Percentiles rank a stretch among this genome's conserved stretches.
These are phyloP conservation scores for Hemitrygon akajei DNA, from an alignment of 2,797 vertebrate species.

Conservation along the genomic window DNA sequence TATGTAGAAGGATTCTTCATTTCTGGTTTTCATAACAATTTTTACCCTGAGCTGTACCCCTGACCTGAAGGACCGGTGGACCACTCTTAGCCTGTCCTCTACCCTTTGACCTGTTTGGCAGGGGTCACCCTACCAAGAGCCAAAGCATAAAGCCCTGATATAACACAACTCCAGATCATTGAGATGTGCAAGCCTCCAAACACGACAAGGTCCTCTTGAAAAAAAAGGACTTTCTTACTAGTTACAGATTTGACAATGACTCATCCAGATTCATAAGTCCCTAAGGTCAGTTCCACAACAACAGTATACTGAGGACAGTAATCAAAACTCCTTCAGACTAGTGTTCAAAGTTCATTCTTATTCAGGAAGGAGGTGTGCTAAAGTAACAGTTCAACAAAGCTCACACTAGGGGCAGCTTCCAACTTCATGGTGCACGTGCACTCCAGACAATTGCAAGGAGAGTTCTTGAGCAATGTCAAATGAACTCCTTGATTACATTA, in stretches of 20 bases:
- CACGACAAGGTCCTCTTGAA: too few species aligned
- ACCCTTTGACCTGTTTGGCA: too few species aligned
- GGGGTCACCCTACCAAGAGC: too few species aligned
- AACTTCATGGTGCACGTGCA: background rate
- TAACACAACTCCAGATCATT: too few species aligned
- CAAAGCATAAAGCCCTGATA: too few species aligned
- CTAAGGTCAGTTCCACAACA: background rate
- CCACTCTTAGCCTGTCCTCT: too few species aligned
- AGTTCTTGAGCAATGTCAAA: background rate
- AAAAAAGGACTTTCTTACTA: background rate
- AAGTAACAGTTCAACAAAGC: background rate
- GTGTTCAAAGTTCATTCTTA: background rate
- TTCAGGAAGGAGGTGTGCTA: background rate
- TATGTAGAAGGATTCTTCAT: too few species aligned
- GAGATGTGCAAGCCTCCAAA: too few species aligned
- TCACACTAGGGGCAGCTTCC: background rate
- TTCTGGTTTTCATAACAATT: too few species aligned
- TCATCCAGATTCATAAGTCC: background rate
- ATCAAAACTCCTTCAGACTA: background rate
- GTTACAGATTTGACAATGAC: background rate
- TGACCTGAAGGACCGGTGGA: too few species aligned
- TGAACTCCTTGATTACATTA: background rate
- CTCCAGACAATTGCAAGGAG: background rate
- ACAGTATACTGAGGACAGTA: background rate
- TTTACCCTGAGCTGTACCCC: too few species aligned